These are phyloP conservation scores for Streptopelia turtur DNA, from an alignment of 2,797 vertebrate genomes.

Conservation along the genomic window DNA sequence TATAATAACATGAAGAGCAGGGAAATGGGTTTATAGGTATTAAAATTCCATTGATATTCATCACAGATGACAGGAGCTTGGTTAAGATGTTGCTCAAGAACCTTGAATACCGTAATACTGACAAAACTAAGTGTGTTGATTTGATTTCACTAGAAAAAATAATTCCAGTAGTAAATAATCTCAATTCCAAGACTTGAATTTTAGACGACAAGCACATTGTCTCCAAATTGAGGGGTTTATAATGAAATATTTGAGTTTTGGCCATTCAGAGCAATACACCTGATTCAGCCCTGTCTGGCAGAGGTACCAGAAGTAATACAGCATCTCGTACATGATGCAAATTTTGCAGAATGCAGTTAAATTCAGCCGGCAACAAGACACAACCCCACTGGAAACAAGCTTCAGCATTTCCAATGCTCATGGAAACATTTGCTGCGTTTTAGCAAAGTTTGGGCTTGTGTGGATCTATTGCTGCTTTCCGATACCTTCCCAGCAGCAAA, in stretches of 20 bases:
- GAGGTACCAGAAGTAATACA: not conserved
- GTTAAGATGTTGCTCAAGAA: not conserved
- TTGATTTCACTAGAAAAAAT: not conserved
- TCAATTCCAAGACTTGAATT: not conserved
- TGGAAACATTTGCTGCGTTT: not conserved
- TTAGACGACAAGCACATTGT: not conserved
- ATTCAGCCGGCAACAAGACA: not conserved
- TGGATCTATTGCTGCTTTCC: not conserved
- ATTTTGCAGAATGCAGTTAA: not conserved
- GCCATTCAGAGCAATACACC: rapidly evolving
- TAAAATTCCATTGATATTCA: too few species aligned
- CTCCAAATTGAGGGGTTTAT: not conserved
- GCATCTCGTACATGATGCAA: rapidly evolving
- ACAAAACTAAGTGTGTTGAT: not conserved
- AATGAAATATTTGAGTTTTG: not conserved
- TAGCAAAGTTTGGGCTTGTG: not conserved
- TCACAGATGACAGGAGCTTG: not conserved
- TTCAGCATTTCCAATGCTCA: not conserved
- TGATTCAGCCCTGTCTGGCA: not conserved
- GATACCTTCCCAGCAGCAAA: not conserved
- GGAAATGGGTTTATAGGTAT: not conserved
- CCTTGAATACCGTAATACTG: not conserved
- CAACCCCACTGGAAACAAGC: not conserved
- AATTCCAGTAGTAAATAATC: not conserved
- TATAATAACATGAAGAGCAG: rapidly evolving